A percentile compares a stretch with the other conserved stretches of the same genome.
Conservation (phyloP, 2,888 invertebrate genomes). For the Conomelus anceps region DNA sequence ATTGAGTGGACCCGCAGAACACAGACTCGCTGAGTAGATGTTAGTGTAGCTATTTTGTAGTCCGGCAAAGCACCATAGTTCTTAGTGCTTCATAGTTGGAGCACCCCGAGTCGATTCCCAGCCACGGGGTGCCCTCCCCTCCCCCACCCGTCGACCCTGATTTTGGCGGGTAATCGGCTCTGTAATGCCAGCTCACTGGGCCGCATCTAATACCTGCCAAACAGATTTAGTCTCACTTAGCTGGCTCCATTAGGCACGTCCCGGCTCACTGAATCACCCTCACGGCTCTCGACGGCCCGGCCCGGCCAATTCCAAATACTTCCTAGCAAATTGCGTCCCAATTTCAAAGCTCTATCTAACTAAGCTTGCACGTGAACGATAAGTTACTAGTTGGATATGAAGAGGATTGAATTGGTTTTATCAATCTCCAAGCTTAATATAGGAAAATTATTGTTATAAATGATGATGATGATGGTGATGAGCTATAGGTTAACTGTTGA, state of each 20-base stretch:
- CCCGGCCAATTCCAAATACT: background rate
- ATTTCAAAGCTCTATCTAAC: background rate
- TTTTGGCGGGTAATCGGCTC: background rate
- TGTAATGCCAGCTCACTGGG: background rate
- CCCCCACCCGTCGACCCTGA: background rate
- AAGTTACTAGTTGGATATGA: background rate
- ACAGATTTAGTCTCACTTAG: constrained; percentile 2
- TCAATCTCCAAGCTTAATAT: background rate
- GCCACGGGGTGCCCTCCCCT: background rate
- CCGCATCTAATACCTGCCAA: constrained; percentile 6
- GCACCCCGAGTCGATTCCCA: background rate
- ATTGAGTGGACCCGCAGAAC: background rate
- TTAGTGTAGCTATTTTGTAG: background rate
- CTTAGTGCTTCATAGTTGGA: background rate
- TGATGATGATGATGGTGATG: background rate
- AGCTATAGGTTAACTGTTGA: background rate
- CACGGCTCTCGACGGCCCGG: background rate
- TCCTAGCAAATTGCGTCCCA: background rate
- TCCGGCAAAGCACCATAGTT: background rate
- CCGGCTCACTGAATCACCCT: background rate
- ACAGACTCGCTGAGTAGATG: background rate
- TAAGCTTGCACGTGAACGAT: background rate
- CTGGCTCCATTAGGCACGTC: background rate
- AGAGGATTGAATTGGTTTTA: background rate
- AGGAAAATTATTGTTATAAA: background rate